Evolutionary conservation across 1,140 invertebrate species (phyloP), one percentile per base, ranked within the genome.

Genomic region (Drosophila pachea): DNA sequence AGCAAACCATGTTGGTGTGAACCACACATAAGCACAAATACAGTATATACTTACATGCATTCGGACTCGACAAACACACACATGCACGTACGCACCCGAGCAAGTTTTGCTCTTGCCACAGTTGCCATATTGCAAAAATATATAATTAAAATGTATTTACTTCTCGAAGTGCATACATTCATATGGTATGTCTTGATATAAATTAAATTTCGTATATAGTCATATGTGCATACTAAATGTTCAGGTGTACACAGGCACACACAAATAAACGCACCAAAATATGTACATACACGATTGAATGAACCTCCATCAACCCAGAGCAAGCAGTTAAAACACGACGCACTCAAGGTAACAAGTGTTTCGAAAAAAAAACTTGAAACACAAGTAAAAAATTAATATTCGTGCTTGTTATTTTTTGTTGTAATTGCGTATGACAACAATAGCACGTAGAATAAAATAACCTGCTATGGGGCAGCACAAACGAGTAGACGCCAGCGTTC

Each of bases 291-390:
- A 35, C 65, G 67, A 75, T 68, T 86, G 72, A 86, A 82, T 86
- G 81, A 86, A 86, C 81, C 77, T 81, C 77, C 82, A 65, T 86
- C 77, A 86, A 86, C 82, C 61, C 73, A 52, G 33, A 36, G 35
- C 56, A 70, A 76, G 62, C 52, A 75, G 53, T 32, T 64, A 69
- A 49, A 52, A 68, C 42, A 59, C 66, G 40, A 52, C 38, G 52
- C 22, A 61, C 73, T 66, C 76, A 86, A 86, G 81, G 81, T 86
- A 81, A 81, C 81, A 86, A 86, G 77, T 81, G 81, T 77, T 86
- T 84, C 60, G 54, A 73, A 67, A 43, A 22, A 22, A 22, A 59
- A 59, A 38, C 35, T 73, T 58, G 49, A 74, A 84, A 76, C 48
- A 58, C 65, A 61, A 68, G 69, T 48, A 47, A 68, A 55, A 60